These are phyloP conservation scores for Theonella swinhoei DNA, from an alignment of 37 sponge, comb jelly and placozoan species.

Conservation along the genomic window DNA sequence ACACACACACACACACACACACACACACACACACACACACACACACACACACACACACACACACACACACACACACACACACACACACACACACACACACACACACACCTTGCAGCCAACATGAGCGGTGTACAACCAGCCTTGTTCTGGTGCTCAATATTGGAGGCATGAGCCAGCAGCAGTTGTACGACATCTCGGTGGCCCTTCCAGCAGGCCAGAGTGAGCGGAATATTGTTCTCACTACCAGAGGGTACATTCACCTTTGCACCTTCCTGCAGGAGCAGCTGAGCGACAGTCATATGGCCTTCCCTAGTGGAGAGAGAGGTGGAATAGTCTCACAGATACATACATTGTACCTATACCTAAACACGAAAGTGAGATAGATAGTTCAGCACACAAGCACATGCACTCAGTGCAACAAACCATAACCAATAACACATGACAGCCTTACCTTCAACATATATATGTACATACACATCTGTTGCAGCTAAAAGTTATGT, in stretches of 20 bases:
- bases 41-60: constrained; percentile 31
- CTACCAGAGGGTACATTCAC: constrained; percentile 95
- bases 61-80: constrained; percentile 27
- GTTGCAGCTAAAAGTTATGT: too few species aligned
- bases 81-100: too few species aligned
- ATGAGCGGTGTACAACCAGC: constrained; percentile 98
- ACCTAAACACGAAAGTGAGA: too few species aligned
- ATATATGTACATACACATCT: too few species aligned
- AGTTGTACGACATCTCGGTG: constrained; percentile 91
- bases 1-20: too few species aligned
- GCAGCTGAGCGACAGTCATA: constrained; percentile 80
- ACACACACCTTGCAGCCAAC: constrained; percentile 90
- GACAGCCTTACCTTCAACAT: too few species aligned
- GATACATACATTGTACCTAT: too few species aligned
- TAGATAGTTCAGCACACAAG: too few species aligned
- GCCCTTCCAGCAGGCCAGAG: constrained; percentile 99
- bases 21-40: too few species aligned
- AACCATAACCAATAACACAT: too few species aligned
- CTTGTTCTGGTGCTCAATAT: constrained; percentile 98
- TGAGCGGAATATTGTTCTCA: constrained; percentile 96
- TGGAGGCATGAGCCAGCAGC: constrained; percentile 77
- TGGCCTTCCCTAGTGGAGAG: constrained; percentile 93
- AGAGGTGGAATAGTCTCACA: too few species aligned
- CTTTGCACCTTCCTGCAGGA: constrained; percentile 81
- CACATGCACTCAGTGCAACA: too few species aligned